Base-by-base conservation (phyloP, 2,113 vertebrate genomes). In the Brachyhypopomus occidentalis region DNA sequence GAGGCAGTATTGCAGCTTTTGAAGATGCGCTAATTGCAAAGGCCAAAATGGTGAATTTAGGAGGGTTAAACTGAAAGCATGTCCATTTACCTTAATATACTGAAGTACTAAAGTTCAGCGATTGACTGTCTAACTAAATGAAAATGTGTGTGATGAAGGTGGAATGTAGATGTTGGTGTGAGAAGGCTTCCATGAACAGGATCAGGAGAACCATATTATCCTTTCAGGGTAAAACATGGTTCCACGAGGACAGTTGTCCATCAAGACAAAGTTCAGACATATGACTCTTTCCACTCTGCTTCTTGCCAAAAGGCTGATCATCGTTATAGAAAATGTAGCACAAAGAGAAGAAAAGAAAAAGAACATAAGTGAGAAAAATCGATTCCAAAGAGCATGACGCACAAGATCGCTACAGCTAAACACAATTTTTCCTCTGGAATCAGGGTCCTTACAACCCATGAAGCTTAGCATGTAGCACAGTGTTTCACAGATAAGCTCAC, bases 201-300 rank as follows among this genome's bases (percentile, higher is more conserved):
- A 5, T 66, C 63, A 84, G 52, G 23, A 48, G 69, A 84, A 84
- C 4, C 83, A 80, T 62, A 66, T 84, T 67, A 36, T n/a, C 19
- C 20, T 17, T 70, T 48, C 20, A 11, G 41, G 23, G 56, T 72
- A 74, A 74, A 83, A 45, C 34, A 30, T 72, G 27, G 23, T 60
- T 79, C 66, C n/a, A 71, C 67, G 17, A 60, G 8, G 16, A 60
- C 34, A 2, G 2, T 30, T 1, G 30, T 30, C 30, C 30, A 30
- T 30, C 52, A 25, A 16, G 34, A 17, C 48, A 58, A 19, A 23
- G 17, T 12, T 67, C 30, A 20, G 6, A 19, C 7, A 19, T 70
- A 41, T 11, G 0, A 70, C 20, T 60, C 25, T 60, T 79, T 59
- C 55, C 22, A 38, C 23, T 59, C 20, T 41, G 34, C 66, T 38